phyloP scores from a whole-genome alignment of 2,113 vertebrate genomes.

The Collichthys lucidus region DNA sequence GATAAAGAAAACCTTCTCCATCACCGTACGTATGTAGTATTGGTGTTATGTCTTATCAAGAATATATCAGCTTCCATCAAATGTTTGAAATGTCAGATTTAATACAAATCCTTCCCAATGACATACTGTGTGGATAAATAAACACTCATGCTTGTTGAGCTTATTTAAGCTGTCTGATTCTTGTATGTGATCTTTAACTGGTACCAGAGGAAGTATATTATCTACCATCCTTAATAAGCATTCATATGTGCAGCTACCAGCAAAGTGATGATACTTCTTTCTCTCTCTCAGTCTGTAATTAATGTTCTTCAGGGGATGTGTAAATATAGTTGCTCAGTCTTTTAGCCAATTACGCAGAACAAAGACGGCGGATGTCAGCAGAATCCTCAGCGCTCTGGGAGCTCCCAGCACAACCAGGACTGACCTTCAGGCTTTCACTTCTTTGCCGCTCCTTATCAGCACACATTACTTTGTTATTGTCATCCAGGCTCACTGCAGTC shows the following conservation, averaged over 20 bases:
- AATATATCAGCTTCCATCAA: not conserved
- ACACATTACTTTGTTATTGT: constrained; percentile 72
- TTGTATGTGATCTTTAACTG: constrained; percentile 9
- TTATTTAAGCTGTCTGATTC: constrained; percentile 17
- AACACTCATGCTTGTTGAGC: constrained; percentile 31
- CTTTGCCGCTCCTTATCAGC: constrained; percentile 73
- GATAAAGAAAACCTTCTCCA: not conserved
- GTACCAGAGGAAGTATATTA: constrained; percentile 6
- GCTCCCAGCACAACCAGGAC: constrained; percentile 75
- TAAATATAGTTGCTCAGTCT: constrained; percentile 83
- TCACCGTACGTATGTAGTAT: not conserved
- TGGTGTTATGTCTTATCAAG: not conserved
- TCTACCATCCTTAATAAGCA: constrained; percentile 48
- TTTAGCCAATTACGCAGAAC: constrained; percentile 83
- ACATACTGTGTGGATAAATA: not conserved
- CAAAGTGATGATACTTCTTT: constrained; percentile 62
- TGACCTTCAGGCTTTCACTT: constrained; percentile 80
- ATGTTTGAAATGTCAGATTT: constrained; percentile 18
- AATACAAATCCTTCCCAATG: constrained; percentile 5
- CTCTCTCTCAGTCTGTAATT: constrained; percentile 76
- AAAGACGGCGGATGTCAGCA: constrained; percentile 83
- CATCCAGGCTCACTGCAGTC: constrained; percentile 65
- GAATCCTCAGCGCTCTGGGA: constrained; percentile 79
- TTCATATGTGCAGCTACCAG: constrained; percentile 53
- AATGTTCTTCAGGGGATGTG: constrained; percentile 81